Evolutionary conservation across 2,888 invertebrate genomes (phyloP).

Genomic region (Hyppa rectilinea): DNA sequence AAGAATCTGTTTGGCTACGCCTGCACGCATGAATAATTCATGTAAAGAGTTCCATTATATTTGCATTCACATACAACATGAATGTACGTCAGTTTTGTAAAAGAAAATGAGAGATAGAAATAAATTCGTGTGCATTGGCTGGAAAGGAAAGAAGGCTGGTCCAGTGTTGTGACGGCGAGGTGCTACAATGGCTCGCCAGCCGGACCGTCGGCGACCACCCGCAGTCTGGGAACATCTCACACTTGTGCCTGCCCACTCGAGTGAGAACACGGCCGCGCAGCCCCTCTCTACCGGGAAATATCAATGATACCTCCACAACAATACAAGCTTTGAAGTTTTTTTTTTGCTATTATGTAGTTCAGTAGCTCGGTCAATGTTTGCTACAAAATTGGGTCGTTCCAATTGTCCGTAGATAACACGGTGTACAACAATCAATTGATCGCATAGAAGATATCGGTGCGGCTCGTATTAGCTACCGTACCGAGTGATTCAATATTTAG

Average conservation of each 20-base stretch:
- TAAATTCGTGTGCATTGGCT: conserved; percentile 53
- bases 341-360: conserved; percentile 72
- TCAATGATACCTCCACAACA: conserved; percentile 78
- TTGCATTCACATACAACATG: conserved; percentile 42
- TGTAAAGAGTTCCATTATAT: conserved; percentile 26
- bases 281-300: conserved; percentile 76
- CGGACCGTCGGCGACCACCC: conserved; percentile 80
- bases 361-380: conserved; percentile 78
- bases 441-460: conserved; percentile 64
- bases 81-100: conserved; percentile 52
- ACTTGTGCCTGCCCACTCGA: conserved; percentile 80
- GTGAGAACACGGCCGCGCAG: conserved; percentile 76
- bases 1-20: conserved; percentile 22
- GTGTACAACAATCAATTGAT: conserved; percentile 76
- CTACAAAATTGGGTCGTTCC: conserved; percentile 80
- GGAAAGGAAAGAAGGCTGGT: conserved; percentile 67
- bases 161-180: conserved; percentile 80
- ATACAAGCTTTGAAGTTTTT: conserved; percentile 71
- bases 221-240: conserved; percentile 75
- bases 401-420: conserved; percentile 80
- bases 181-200: conserved; percentile 72
- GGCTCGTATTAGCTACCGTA: conserved; percentile 65
- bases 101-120: conserved; percentile 41
- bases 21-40: conserved; percentile 9
- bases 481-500: conserved; percentile 71